Conservation (phyloP, 2,113 vertebrate species). For the Pelodiscus sinensis region DNA sequence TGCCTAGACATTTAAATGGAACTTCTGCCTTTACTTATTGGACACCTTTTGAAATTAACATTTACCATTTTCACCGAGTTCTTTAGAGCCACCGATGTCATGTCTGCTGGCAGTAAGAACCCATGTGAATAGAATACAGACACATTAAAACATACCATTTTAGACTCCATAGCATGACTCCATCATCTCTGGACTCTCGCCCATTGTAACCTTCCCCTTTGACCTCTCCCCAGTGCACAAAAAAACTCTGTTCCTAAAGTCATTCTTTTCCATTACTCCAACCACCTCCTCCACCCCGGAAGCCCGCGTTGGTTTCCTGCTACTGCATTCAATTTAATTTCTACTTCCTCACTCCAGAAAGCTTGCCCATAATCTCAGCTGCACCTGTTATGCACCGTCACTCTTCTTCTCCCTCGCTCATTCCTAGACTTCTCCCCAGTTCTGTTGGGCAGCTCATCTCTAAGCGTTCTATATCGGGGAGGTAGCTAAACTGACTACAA, state of each 20-base stretch:
- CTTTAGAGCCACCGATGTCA: background rate
- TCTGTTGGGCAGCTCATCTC: background rate
- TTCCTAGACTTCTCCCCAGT: background rate
- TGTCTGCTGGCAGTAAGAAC: background rate
- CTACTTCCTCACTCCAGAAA: background rate
- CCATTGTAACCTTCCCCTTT: background rate
- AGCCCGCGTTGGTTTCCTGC: background rate
- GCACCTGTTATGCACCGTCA: background rate
- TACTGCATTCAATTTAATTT: background rate
- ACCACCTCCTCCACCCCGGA: background rate
- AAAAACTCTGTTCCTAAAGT: background rate
- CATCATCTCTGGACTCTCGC: background rate
- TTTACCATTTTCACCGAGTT: background rate
- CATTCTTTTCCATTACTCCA: background rate
- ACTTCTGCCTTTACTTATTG: rapidly evolving
- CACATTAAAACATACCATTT: background rate
- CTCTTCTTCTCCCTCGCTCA: background rate
- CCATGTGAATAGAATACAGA: background rate
- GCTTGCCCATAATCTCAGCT: background rate
- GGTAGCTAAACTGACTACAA: background rate
- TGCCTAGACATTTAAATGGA: background rate
- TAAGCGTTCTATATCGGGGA: background rate
- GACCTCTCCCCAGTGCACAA: background rate
- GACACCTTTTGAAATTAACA: background rate
- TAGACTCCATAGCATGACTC: background rate